Evolutionary conservation across 2,888 invertebrate genomes (phyloP).

Genomic region (Lasioglossum calceatum): DNA sequence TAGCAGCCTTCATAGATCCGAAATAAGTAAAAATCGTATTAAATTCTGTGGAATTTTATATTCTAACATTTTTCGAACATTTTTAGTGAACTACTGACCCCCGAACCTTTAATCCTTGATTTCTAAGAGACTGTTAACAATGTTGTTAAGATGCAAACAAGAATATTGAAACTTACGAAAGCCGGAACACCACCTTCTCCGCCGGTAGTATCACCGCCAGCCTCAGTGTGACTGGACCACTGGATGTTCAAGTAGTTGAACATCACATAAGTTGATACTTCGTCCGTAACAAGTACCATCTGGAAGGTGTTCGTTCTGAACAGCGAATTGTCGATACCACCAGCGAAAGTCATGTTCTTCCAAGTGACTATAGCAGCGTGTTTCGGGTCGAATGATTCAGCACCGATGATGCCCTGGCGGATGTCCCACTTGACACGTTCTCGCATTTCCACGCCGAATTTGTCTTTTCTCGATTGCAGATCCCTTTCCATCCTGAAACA

Average conservation of each 20-base stretch:
- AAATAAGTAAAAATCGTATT: too few relatives aligned
- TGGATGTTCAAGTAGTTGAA: conserved; percentile 96
- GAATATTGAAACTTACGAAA: conserved; percentile 88
- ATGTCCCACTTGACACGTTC: conserved; percentile 96
- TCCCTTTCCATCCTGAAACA: conserved; percentile 88
- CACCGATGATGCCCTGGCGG: conserved; percentile 95
- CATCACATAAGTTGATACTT: conserved; percentile 96
- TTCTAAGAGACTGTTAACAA: not conserved
- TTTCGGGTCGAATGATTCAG: conserved; percentile 95
- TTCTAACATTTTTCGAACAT: too few relatives aligned
- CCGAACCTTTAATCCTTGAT: not conserved
- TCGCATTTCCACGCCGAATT: conserved; percentile 93
- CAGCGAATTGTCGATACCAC: conserved; percentile 93
- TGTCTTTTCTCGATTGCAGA: conserved; percentile 90
- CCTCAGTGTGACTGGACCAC: conserved; percentile 96
- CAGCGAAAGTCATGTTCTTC: conserved; percentile 97
- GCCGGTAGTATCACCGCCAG: conserved; percentile 94
- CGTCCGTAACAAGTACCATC: conserved; percentile 96
- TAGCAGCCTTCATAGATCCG: too few relatives aligned
- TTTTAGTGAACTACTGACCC: too few relatives aligned
- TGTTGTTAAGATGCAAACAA: not conserved
- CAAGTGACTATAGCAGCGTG: conserved; percentile 96
- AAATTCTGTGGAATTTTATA: too few relatives aligned
- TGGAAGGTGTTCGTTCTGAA: conserved; percentile 98
- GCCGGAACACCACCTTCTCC: conserved; percentile 96